phyloP scores from a whole-genome alignment of 2,113 vertebrate species.

The Oreochromis niloticus region DNA sequence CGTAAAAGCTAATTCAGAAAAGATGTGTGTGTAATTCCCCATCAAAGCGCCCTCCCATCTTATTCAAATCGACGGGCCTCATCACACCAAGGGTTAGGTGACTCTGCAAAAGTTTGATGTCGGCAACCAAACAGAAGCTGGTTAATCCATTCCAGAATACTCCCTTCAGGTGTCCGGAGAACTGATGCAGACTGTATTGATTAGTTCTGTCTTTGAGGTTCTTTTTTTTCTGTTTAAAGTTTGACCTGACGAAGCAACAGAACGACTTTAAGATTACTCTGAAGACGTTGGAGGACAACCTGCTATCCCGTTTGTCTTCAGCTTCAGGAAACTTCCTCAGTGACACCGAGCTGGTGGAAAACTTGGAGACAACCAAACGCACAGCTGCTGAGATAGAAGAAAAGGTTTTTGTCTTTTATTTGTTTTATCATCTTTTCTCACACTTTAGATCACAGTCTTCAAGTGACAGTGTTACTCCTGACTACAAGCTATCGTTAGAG shows the following conservation, averaged over 20 bases:
- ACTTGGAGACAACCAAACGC: conserved; percentile 87
- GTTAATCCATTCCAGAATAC: conserved; percentile 47
- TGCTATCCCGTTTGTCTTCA: conserved; percentile 87
- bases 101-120: conserved; percentile 41
- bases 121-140: conserved; percentile 18
- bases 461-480: background rate
- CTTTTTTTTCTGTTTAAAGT: conserved; percentile 61
- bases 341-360: conserved; percentile 87
- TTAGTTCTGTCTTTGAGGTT: conserved; percentile 44
- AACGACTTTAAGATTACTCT: conserved; percentile 97
- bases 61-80: background rate
- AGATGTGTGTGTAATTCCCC: background rate
- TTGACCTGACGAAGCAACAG: conserved; percentile 89
- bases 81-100: conserved; percentile 5
- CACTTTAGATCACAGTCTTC: background rate
- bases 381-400: conserved; percentile 87
- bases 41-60: conserved; percentile 6
- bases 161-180: conserved; percentile 20
- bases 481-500: background rate
- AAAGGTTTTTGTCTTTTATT: conserved; percentile 73
- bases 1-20: background rate
- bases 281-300: conserved; percentile 88
- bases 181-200: conserved; percentile 56
- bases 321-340: conserved; percentile 93
- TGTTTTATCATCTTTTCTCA: background rate